Percentiles rank a stretch among this genome's conserved stretches.
Evolutionary conservation across 2,888 invertebrate genomes (phyloP).

Genomic region (Aspidiotus destructor): DNA sequence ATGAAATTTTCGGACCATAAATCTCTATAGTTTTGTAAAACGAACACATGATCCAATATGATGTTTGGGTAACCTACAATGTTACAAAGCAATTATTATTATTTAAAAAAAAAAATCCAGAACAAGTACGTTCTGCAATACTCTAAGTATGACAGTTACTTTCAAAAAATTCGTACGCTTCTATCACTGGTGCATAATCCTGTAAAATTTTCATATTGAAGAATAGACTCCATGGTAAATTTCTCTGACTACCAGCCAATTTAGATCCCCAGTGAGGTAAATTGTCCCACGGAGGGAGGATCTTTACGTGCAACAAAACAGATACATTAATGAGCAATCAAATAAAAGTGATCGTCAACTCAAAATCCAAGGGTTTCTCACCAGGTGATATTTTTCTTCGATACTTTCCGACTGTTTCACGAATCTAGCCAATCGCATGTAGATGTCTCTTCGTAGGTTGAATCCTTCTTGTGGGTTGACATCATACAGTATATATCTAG

Average conservation of each 20-base stretch:
- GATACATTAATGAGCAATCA: background rate
- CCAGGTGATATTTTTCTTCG: conserved; percentile 41
- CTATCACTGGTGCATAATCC: conserved; percentile 72
- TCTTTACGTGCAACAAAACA: conserved; percentile 40
- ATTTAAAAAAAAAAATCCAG: background rate
- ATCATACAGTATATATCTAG: conserved; percentile 74
- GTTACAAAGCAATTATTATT: background rate
- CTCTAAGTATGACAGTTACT: conserved; percentile 43
- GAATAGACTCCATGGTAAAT: conserved; percentile 70
- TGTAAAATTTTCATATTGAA: conserved; percentile 73
- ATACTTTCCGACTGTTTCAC: conserved; percentile 55
- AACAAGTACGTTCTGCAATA: background rate
- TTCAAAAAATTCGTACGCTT: conserved; percentile 68
- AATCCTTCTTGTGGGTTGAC: conserved; percentile 95
- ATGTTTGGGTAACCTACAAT: conserved; percentile 38
- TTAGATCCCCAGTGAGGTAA: conserved; percentile 79
- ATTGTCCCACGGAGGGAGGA: conserved; percentile 85
- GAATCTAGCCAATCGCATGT: conserved; percentile 81
- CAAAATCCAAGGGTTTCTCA: conserved; percentile 34
- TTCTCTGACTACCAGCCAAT: conserved; percentile 48
- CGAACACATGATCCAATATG: conserved; percentile 63
- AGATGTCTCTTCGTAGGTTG: conserved; percentile 91
- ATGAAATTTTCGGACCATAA: conserved; percentile 55
- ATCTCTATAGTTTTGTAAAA: conserved; percentile 74
- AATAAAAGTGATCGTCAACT: background rate